These are phyloP conservation scores for Hystrix brachyura DNA, from an alignment of 2,113 vertebrate species.

Conservation along the genomic window DNA sequence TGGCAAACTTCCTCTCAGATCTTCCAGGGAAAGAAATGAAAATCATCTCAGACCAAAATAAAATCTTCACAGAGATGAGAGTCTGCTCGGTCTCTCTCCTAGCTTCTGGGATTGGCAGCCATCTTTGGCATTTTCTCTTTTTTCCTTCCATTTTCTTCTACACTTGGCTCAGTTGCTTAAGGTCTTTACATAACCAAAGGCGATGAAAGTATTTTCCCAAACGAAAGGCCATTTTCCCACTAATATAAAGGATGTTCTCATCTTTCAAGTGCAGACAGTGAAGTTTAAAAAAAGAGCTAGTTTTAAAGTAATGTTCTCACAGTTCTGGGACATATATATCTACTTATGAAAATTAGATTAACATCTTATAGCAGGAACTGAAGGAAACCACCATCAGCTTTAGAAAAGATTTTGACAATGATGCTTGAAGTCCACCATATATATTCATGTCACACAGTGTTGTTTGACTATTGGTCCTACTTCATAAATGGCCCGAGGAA, in stretches of 20 bases:
- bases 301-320: not conserved
- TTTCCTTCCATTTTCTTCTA: not conserved
- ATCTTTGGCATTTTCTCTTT: not conserved
- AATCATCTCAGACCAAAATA: not conserved
- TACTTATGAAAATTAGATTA: not conserved
- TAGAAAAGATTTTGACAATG: not conserved
- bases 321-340: not conserved
- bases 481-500: not conserved
- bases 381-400: not conserved
- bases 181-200: constrained; percentile 45
- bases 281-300: not conserved
- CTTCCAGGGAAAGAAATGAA: not conserved
- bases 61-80: not conserved
- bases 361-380: not conserved
- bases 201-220: constrained; percentile 46
- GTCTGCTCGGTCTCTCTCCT: not conserved
- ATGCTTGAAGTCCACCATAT: fast-evolving
- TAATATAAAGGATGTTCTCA: not conserved
- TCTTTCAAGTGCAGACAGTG: not conserved
- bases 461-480: not conserved
- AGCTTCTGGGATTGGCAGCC: not conserved
- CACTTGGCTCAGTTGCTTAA: not conserved
- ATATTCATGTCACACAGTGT: fast-evolving
- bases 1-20: not conserved
- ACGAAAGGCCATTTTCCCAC: not conserved